Conservation (phyloP, 1,140 invertebrate genomes). For the Bombus turneri region DNA sequence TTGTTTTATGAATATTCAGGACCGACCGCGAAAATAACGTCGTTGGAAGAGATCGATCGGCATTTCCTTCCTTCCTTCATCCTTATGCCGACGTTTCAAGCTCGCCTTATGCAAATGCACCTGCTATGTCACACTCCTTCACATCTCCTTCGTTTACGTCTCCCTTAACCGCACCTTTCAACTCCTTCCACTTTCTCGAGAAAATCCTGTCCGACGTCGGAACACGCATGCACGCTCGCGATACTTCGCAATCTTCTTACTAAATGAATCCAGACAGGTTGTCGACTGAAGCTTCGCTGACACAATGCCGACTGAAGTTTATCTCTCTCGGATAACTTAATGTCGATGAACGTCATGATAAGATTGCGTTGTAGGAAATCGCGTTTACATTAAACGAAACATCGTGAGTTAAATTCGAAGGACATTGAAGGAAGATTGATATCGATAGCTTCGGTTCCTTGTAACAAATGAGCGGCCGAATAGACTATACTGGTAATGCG, state of each 20-base stretch:
- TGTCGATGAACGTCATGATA: background rate
- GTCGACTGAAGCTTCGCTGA: background rate
- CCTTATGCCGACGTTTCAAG: constrained; percentile 69
- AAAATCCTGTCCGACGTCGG: constrained; percentile 21
- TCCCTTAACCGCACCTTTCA: background rate
- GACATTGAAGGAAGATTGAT: background rate
- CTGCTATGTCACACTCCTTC: background rate
- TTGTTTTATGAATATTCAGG: constrained; percentile 74
- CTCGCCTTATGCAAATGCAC: constrained; percentile 64
- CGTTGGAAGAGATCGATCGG: constrained; percentile 68
- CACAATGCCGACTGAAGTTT: background rate
- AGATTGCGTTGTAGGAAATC: background rate
- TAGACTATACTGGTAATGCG: background rate
- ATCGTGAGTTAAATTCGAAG: background rate
- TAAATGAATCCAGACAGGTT: constrained; percentile 47
- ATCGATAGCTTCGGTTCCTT: too few species aligned
- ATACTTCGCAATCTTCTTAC: constrained; percentile 20
- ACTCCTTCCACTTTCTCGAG: constrained; percentile 14
- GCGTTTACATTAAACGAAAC: background rate
- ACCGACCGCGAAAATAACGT: constrained; percentile 67
- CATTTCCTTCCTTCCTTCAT: constrained; percentile 69
- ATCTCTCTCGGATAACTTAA: background rate
- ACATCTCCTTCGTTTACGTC: too few species aligned
- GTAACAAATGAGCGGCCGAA: background rate
- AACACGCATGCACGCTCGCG: constrained; percentile 32